Evolutionary conservation across 2,797 vertebrate species (phyloP).

Genomic region (Dallia pectoralis): DNA sequence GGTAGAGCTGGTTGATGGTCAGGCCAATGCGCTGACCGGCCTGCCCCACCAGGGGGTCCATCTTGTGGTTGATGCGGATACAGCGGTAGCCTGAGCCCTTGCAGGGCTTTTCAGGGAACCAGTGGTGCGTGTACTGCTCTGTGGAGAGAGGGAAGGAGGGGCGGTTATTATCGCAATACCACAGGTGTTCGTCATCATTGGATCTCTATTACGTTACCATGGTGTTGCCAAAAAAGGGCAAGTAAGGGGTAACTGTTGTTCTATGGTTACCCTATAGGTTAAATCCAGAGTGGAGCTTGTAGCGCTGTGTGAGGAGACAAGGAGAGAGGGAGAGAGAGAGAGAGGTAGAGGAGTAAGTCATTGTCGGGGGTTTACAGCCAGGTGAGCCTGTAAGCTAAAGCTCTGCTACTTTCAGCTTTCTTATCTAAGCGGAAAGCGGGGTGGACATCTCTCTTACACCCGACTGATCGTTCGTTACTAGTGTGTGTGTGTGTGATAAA

Average conservation of each 20-base stretch:
- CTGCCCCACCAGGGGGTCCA: conserved; percentile 94
- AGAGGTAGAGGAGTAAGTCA: neutral
- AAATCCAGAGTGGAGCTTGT: conserved; percentile 78
- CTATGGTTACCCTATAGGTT: conserved; percentile 5
- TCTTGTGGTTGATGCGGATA: conserved; percentile 98
- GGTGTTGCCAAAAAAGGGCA: conserved; percentile 1
- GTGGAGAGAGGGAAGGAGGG: conserved; percentile 30
- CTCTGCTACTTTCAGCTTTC: neutral
- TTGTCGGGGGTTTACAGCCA: neutral
- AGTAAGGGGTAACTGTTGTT: neutral
- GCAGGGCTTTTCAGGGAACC: conserved; percentile 94
- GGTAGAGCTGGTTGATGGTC: conserved; percentile 93
- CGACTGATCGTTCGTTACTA: neutral
- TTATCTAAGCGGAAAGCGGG: neutral
- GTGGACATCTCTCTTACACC: neutral
- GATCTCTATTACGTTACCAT: conserved; percentile 1
- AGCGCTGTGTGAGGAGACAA: conserved; percentile 77
- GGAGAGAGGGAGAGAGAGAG: neutral
- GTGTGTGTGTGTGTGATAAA: conserved; percentile 74
- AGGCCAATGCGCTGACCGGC: conserved; percentile 92
- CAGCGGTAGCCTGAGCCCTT: conserved; percentile 95
- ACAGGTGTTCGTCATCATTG: neutral
- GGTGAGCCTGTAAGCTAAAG: neutral
- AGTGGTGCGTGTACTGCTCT: conserved; percentile 99
- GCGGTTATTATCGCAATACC: neutral